phyloP scores from a whole-genome alignment of 2,797 vertebrate species.

The Centroberyx gerrardi region DNA sequence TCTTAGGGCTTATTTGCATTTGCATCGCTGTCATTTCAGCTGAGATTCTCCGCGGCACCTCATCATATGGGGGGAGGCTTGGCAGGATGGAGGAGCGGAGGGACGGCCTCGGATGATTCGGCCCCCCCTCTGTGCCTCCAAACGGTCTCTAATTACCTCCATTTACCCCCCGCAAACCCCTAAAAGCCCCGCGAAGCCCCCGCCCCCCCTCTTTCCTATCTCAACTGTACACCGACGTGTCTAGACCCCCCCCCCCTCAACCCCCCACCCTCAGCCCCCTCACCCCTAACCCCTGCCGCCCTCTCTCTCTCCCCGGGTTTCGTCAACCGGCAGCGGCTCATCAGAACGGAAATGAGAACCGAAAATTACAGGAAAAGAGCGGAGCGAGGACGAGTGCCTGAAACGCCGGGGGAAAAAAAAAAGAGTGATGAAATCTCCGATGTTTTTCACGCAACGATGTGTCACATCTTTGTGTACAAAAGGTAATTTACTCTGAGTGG shows the following conservation, averaged over 20 bases:
- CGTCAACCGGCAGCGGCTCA: slow-evolving; percentile 40
- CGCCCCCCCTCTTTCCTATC: slow-evolving; percentile 30
- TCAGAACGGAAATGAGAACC: slow-evolving; percentile 65
- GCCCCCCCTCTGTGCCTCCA: slow-evolving; percentile 33
- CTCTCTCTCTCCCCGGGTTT: slow-evolving; percentile 25
- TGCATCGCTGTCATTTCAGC: slow-evolving; percentile 43
- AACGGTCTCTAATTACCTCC: slow-evolving; percentile 69
- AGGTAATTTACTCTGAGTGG: slow-evolving; percentile 72
- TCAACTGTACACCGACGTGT: slow-evolving; percentile 18
- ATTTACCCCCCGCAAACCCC: slow-evolving; percentile 63
- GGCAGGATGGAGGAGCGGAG: slow-evolving; percentile 11
- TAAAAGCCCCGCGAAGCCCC: slow-evolving; percentile 30
- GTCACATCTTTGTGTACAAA: slow-evolving; percentile 69
- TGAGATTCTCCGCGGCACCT: slow-evolving; percentile 10
- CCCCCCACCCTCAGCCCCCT: neutral
- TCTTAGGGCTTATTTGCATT: slow-evolving; percentile 41
- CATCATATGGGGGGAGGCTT: slow-evolving; percentile 13
- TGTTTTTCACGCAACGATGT: slow-evolving; percentile 70
- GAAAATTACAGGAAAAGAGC: slow-evolving; percentile 51
- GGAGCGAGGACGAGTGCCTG: slow-evolving; percentile 19
- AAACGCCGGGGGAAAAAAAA: slow-evolving; percentile 25
- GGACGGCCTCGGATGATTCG: slow-evolving; percentile 34
- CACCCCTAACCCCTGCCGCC: neutral
- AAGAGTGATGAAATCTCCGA: slow-evolving; percentile 77
- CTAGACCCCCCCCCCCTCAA: slow-evolving; percentile 50